phyloP scores from a whole-genome alignment of 2,113 vertebrate genomes.

The Jaculus jaculus region DNA sequence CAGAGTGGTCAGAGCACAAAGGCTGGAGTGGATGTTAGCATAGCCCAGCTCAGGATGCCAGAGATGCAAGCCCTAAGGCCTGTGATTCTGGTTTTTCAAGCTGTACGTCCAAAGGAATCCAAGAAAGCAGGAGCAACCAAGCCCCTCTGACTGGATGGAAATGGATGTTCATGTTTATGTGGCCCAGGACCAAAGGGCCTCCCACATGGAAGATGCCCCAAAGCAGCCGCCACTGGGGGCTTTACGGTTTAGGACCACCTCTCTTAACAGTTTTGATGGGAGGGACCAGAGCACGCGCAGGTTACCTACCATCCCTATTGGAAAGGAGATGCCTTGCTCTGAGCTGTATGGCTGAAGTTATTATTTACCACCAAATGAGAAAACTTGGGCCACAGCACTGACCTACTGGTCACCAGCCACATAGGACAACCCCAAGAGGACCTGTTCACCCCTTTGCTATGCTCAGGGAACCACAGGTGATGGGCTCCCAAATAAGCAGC shows the following conservation, averaged over 20 bases:
- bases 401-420: neutral
- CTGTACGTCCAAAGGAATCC: rapidly evolving
- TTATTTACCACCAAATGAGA: neutral
- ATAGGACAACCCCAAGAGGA: rapidly evolving
- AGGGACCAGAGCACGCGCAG: neutral
- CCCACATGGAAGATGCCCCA: neutral
- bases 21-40: rapidly evolving
- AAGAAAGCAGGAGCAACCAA: neutral
- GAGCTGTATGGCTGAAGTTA: neutral
- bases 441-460: too few species aligned
- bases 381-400: neutral
- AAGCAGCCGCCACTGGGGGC: neutral
- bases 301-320: neutral
- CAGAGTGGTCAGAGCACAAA: rapidly evolving
- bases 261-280: neutral
- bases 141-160: neutral
- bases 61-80: rapidly evolving
- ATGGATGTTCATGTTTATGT: rapidly evolving
- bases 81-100: rapidly evolving
- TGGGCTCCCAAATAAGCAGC: rapidly evolving
- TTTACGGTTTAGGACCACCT: rapidly evolving
- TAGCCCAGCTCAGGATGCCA: rapidly evolving
- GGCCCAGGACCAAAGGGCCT: neutral
- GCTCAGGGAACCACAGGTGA: neutral
- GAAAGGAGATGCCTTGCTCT: neutral